phyloP scores from a whole-genome alignment of 2,113 vertebrate species.

The Isichthys henryi region DNA sequence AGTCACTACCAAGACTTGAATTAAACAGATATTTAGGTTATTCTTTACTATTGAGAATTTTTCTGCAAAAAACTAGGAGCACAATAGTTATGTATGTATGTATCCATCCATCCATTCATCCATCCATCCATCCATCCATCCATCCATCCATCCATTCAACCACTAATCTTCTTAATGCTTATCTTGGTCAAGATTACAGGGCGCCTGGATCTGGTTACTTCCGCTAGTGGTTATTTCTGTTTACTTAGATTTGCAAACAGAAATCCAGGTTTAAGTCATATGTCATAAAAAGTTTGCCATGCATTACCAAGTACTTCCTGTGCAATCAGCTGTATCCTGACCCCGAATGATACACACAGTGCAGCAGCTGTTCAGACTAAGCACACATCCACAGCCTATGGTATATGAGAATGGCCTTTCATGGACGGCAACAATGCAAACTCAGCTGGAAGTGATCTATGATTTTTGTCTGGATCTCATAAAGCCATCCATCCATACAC shows the following conservation, averaged over 20 bases:
- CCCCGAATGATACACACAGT: background rate
- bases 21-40: too few species aligned
- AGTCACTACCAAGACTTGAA: too few species aligned
- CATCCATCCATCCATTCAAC: too few species aligned
- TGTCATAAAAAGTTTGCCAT: background rate
- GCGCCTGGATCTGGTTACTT: background rate
- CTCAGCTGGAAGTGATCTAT: background rate
- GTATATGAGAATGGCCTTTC: background rate
- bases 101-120: too few species aligned
- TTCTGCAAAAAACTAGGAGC: too few species aligned
- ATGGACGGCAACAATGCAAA: background rate
- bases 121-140: too few species aligned
- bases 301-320: background rate
- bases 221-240: background rate
- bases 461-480: background rate
- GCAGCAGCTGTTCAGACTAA: background rate
- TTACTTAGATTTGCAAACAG: background rate
- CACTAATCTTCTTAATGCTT: too few species aligned
- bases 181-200: too few species aligned
- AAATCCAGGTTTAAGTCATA: background rate
- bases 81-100: too few species aligned
- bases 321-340: background rate
- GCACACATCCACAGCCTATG: background rate
- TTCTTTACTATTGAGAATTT: too few species aligned
- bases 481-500: background rate